phyloP scores from a whole-genome alignment of 2,797 vertebrate species.

The Neopelma chrysocephalum region DNA sequence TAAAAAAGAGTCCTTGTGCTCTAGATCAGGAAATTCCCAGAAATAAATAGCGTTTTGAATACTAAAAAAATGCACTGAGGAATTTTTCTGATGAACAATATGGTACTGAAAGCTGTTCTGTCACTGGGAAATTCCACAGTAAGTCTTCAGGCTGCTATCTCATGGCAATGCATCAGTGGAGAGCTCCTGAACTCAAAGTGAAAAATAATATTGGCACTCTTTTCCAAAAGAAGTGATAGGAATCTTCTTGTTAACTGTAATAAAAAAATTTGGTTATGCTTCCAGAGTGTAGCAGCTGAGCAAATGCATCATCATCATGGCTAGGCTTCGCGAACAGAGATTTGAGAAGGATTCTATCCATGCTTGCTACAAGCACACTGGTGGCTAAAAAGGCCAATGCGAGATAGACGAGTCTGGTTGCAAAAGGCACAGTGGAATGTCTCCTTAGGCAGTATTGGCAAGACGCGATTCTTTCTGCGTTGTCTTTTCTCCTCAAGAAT shows the following conservation, averaged over 20 bases:
- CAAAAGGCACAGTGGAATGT: too few relatives aligned
- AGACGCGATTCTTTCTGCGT: too few relatives aligned
- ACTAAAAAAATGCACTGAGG: not conserved
- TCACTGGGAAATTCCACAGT: constrained; percentile 10
- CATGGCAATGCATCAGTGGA: not conserved
- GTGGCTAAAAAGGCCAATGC: too few relatives aligned
- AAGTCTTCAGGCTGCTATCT: not conserved
- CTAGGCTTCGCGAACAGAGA: too few relatives aligned
- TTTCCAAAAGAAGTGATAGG: not conserved
- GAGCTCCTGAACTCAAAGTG: not conserved
- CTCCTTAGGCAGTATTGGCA: too few relatives aligned
- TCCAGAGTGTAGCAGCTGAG: not conserved
- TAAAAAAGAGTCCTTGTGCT: constrained; percentile 18
- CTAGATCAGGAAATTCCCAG: not conserved
- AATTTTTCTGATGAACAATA: not conserved
- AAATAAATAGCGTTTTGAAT: constrained; percentile 10
- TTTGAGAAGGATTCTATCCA: too few relatives aligned
- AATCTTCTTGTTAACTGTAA: not conserved
- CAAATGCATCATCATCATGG: not conserved
- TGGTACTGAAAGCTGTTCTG: constrained; percentile 4
- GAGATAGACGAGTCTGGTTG: too few relatives aligned
- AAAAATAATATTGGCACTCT: not conserved
- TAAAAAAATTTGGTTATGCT: not conserved
- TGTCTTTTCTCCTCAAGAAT: too few relatives aligned
- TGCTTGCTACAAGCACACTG: too few relatives aligned